Base-by-base conservation (phyloP, 2,113 vertebrate species). In the Oreotrochilus melanogaster region DNA sequence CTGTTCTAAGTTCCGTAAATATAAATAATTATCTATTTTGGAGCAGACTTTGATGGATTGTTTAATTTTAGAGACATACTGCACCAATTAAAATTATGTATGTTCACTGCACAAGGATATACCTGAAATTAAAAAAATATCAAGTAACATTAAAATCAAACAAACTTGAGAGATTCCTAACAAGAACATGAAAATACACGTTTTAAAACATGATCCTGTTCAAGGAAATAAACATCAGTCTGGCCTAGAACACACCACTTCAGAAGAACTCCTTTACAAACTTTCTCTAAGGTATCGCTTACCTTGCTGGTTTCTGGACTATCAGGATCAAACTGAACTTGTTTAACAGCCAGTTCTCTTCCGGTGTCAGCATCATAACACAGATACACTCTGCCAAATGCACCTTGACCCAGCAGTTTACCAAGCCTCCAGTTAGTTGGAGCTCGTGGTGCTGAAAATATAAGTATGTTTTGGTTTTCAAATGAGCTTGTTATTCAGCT, bases 251-350 rank as follows among this genome's bases (percentile, higher is more conserved):
- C 16, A 71, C 16, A 70, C 1, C 27, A 57, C 10, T 92, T 58
- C 67, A 61, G 35, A 21, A 62, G 64, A 84, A 50, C 28, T 24
- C 43, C 39, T 57, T 91, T 54, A 82, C 33, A 75, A 89, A 62
- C 18, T n/a, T n/a, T n/a, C 19, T 51, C 47, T 70, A 48, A 14
- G 11, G 45, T 10, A 62, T 62, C 33, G 39, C 98, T 97, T 96
- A 99, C 99, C 98, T 99, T 99, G 97, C 99, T 99, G 66, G 99
- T 99, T 96, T 99, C 99, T 0, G 99, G 99, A 92, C 99, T 99
- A 78, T 99, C 99, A 0, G 99, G 99, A 95, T 99, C 99, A 98
- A 99, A 99, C 91, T 99, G 99, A 91, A 99, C 99, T 98, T 99
- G 99, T 91, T 99, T 99, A 74, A 99, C 99, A 17, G 99, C 99